Evolutionary conservation across 2,888 invertebrate species (phyloP).

Genomic region (Eupithecia centaureata): DNA sequence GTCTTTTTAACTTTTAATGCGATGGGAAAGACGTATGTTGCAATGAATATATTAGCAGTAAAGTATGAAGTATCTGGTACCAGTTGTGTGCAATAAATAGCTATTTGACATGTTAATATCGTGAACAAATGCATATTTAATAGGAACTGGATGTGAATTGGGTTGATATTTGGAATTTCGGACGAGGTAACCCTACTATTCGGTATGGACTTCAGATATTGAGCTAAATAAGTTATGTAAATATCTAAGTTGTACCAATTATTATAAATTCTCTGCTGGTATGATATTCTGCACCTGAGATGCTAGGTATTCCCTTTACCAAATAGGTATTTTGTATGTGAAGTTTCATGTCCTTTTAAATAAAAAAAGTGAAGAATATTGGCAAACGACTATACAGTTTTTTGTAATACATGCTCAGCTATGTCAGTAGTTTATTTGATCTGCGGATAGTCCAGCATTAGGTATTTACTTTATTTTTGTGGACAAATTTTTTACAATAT

Average conservation of each 20-base stretch:
- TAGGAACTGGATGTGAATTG: slow-evolving; percentile 52
- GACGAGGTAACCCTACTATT: slow-evolving; percentile 41
- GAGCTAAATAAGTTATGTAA: slow-evolving; percentile 34
- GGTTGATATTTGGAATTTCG: slow-evolving; percentile 37
- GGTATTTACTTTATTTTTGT: neutral
- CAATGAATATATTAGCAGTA: slow-evolving; percentile 82
- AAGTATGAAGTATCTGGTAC: slow-evolving; percentile 63
- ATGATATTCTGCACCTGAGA: neutral
- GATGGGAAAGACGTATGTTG: slow-evolving; percentile 77
- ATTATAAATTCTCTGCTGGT: too few species aligned
- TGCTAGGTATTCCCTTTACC: neutral
- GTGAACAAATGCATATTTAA: slow-evolving; percentile 66
- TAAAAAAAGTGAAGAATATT: too few species aligned
- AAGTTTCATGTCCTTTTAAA: too few species aligned
- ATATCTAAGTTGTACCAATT: slow-evolving; percentile 8
- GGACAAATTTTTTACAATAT: neutral
- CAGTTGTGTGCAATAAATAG: slow-evolving; percentile 69
- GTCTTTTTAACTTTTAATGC: slow-evolving; percentile 75
- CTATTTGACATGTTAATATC: slow-evolving; percentile 72
- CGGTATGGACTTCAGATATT: slow-evolving; percentile 38
- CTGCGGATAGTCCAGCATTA: too few species aligned
- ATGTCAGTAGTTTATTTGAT: too few species aligned
- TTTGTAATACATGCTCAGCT: too few species aligned
- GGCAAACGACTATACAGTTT: too few species aligned
- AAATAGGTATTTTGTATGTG: neutral